Evolutionary conservation across 2,797 vertebrate species (phyloP).

Genomic region (Gastrophryne carolinensis): DNA sequence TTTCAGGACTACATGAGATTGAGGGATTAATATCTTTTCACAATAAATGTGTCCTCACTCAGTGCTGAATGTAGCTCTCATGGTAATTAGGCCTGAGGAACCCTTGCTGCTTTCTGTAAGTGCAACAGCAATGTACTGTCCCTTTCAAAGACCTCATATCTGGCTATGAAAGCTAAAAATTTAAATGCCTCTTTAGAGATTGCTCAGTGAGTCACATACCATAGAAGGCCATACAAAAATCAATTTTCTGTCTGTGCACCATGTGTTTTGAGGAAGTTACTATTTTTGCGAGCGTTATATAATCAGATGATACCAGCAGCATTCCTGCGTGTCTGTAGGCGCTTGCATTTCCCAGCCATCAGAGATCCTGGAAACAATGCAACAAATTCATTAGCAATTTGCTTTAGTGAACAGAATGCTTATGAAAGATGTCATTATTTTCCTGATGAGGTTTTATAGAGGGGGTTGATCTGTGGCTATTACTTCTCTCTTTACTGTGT

Average conservation of each 20-base stretch:
- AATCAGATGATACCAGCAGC: constrained; percentile 47
- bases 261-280: constrained; percentile 35
- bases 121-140: too few relatives aligned
- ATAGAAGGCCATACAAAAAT: constrained; percentile 35
- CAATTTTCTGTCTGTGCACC: neutral
- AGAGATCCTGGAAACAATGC: constrained; percentile 28
- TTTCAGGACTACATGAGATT: too few relatives aligned
- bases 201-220: constrained; percentile 10
- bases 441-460: neutral
- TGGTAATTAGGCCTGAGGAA: too few relatives aligned
- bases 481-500: neutral
- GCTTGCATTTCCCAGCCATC: constrained; percentile 31
- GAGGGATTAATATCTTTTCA: too few relatives aligned
- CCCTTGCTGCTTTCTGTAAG: too few relatives aligned
- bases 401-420: neutral
- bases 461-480: neutral
- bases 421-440: neutral
- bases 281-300: constrained; percentile 43
- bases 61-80: too few relatives aligned
- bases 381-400: constrained; percentile 16
- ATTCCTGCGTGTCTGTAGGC: constrained; percentile 37
- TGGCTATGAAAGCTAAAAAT: neutral
- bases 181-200: neutral
- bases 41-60: too few relatives aligned
- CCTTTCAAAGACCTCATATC: neutral